Evolutionary conservation across 2,797 vertebrate species (phyloP), one percentile per base, ranked within the genome.

Genomic region (Gila robusta): DNA sequence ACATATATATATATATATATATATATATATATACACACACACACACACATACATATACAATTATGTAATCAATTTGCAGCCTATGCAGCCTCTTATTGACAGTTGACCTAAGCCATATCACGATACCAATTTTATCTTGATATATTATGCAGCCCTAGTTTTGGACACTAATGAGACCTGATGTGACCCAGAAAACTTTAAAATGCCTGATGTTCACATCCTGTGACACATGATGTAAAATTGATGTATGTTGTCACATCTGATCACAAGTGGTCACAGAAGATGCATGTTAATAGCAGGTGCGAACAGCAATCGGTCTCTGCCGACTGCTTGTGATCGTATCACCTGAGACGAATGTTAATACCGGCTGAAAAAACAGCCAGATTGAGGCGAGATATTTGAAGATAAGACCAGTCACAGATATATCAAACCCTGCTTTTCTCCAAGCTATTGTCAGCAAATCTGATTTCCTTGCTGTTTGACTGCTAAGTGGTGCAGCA

Each of bases 401-500:
- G n/a, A 79, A 41, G 74, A 70, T 56, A 17, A 23, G 47, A 32
- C 44, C 62, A 32, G 47, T 54, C 49, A 32, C 74, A 56, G n/a
- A 78, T 78, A 19, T 26, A 78, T 78, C 74, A 78, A 78, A 54
- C 64, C 32, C 37, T n/a, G 37, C 52, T 71, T 64, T 80, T 37
- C 77, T 66, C 28, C 23, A 62, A 85, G 69, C 67, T 81, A 59
- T 73, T 66, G 78, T 72, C 41, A 72, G 84, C 28, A 49, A 72
- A 85, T 85, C 41, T 37, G 54, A 80, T 85, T 85, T 72, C 8
- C 77, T 73, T 62, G 78, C 11, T 49, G 56, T 74, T 81, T 86
- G 77, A 72, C 78, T 86, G 78, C 44, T 81, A 81, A 86, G 78
- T 86, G 84, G 54, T 81, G 84, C 44, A 52, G 70, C 78, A 71